These are phyloP conservation scores for Lasius platythorax DNA, from an alignment of 2,888 invertebrate genomes.

Conservation along the genomic window DNA sequence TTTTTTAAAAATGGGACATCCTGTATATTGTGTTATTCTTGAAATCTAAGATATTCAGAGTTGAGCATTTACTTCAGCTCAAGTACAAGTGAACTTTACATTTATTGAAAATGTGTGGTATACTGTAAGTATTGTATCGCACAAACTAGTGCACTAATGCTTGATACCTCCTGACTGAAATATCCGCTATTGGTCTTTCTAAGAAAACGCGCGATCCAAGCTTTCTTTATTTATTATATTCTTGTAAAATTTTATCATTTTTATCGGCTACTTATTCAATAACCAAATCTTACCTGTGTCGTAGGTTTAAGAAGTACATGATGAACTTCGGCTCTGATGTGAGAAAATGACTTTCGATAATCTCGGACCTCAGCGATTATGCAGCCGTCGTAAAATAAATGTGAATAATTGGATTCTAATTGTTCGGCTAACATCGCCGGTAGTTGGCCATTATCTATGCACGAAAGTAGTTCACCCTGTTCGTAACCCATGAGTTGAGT, in stretches of 20 bases:
- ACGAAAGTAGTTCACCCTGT: slow-evolving; percentile 94
- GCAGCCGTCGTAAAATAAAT: slow-evolving; percentile 96
- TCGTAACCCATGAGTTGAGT: slow-evolving; percentile 95
- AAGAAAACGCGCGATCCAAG: too few relatives aligned
- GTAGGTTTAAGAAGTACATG: slow-evolving; percentile 96
- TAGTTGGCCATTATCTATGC: slow-evolving; percentile 96
- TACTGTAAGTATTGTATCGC: too few relatives aligned
- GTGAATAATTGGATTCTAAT: slow-evolving; percentile 93
- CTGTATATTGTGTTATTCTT: too few relatives aligned
- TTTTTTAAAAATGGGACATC: too few relatives aligned
- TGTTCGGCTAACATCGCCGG: slow-evolving; percentile 95
- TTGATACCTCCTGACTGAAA: too few relatives aligned
- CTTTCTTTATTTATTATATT: not conserved
- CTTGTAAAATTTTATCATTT: not conserved
- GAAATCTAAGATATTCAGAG: too few relatives aligned
- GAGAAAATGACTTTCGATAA: slow-evolving; percentile 93
- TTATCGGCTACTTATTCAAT: not conserved
- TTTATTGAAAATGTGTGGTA: too few relatives aligned
- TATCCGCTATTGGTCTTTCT: too few relatives aligned
- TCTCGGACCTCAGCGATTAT: slow-evolving; percentile 96
- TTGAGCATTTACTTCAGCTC: too few relatives aligned
- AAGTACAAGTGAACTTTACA: too few relatives aligned
- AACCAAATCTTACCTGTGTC: slow-evolving; percentile 90
- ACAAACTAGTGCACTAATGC: too few relatives aligned
- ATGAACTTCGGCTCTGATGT: slow-evolving; percentile 93